Percentiles rank a stretch among this genome's conserved stretches.
phyloP scores from a whole-genome alignment of 2,888 invertebrate species.

The Tipula unca region DNA sequence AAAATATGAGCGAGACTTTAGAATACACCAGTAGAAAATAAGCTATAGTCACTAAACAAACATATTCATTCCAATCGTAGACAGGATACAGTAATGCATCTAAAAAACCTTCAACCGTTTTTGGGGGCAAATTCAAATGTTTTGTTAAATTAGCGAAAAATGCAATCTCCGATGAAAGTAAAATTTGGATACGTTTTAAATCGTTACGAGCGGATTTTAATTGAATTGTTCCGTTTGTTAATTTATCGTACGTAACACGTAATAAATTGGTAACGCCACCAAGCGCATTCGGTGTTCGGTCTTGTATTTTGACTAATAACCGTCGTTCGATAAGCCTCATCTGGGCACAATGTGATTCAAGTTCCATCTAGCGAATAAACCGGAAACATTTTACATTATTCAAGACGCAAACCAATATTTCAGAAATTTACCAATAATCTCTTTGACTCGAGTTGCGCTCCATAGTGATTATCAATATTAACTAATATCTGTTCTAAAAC shows the following conservation, averaged over 20 bases:
- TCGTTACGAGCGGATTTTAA: neutral
- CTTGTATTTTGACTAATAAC: conserved; percentile 25
- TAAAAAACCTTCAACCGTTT: conserved; percentile 33
- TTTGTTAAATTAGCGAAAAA: conserved; percentile 31
- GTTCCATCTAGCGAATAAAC: conserved; percentile 19
- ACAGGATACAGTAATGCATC: conserved; percentile 35
- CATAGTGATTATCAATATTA: neutral
- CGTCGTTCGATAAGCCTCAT: conserved; percentile 25
- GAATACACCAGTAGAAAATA: neutral
- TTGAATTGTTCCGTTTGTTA: neutral
- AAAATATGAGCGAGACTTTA: neutral
- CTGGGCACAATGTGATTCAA: conserved; percentile 20
- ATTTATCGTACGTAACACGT: conserved; percentile 21
- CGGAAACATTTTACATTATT: neutral
- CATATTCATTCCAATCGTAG: conserved; percentile 39
- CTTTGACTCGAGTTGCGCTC: neutral
- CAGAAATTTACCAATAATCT: neutral
- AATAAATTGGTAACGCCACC: conserved; percentile 20
- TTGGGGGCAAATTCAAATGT: conserved; percentile 35
- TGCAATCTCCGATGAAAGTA: neutral
- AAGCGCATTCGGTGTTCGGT: conserved; percentile 20
- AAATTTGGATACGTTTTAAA: neutral
- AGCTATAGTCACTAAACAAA: no score
- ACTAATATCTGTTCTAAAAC: neutral
- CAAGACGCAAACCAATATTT: neutral